Base-by-base conservation (phyloP, 2,113 vertebrate species). In the Zapornia atra region DNA sequence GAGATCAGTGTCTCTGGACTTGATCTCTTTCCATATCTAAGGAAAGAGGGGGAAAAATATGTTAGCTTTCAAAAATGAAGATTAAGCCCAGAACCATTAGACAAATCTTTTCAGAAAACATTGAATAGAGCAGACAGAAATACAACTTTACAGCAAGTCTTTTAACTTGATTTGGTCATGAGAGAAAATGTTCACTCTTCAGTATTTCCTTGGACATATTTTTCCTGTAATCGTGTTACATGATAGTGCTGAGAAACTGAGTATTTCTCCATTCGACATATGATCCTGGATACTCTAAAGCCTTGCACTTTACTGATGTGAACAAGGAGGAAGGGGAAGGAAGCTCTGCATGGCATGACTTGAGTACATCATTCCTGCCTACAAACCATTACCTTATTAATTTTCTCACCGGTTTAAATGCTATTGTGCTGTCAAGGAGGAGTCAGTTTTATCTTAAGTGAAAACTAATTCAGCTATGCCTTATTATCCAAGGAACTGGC, bases 11-110 rank as follows among this genome's bases (percentile, higher is more conserved):
- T 98, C 97, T 99, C 99, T 46, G 99, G 98, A 95, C 98, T 99
- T 89, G 99, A 99, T 95, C 99, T 98, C 96, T 99, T 99, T 76
- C 99, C 99, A 86, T 99, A 99, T 97, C 99, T 99, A 86, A 88
- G 57, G 70, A 90, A 83, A 77, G n/a, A 92, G 6, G 11, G 5
- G 11, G 50, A 70, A 31, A 20, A 5, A 70, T 46, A 25, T 38
- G 13, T 17, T 28, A 29, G 6, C 20, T 71, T 68, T 84, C 54
- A 25, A 33, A 86, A 94, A 82, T 10, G 9, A 93, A 90, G 64
- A 93, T 33, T 59, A 86, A 92, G 12, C 38, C 84, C 33, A 21
- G 21, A 84, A 36, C 65, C 63, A 28, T 22, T 25, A 77, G 34
- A 85, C 65, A 93, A 73, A 88, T 29, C 38, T 73, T 88, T 63